Base-by-base conservation (phyloP, 2,888 invertebrate genomes). In the Andrena dorsata region DNA sequence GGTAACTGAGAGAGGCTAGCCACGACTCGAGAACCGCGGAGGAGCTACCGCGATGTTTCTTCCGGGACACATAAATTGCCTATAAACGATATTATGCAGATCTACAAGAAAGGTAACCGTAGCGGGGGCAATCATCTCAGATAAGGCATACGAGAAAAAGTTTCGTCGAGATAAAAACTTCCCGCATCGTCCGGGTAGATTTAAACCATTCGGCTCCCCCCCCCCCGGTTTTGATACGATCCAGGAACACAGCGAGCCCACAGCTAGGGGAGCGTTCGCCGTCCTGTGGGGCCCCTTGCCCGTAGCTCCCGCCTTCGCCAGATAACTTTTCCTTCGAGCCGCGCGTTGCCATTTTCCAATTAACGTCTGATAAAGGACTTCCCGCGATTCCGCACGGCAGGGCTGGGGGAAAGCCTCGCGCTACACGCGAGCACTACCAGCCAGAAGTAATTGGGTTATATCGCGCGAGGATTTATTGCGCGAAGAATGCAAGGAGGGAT, bases 381-480 rank as follows among this genome's bases (percentile, higher is more conserved):
- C 20, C 35, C 64, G 71, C 49, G 75, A 7, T 65, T 80, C 63
- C 53, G 66, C 35, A 63, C 60, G 26, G 56, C 20, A 23, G 56
- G 56, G 26, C 23, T 51, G n/a, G 7, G 58, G n/a, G 53, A 28
- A 32, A 6, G 56, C 28, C 64, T 20, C 3, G 28, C 56, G 13
- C 6, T 23, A 49, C 65, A 51, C 41, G 72, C n/a, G 51, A 32
- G 41, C 28, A 32, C 30, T 16, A 28, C 20, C 16, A 49, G 41
- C 51, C 23, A 79, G 53, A 56, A 73, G 78, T 83, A 85, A 83
- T 85, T 84, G 82, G 81, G 76, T 79, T 77, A 80, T 76, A 77
- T 76, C 79, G 75, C 64, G 82, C 60, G 60, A 79, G 74, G 70
- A 88, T 81, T 87, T 87, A 86, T 88, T 63, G 82, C 72, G 35